Conservation (phyloP, 2,888 invertebrate species). For the Melanostoma scalare region DNA sequence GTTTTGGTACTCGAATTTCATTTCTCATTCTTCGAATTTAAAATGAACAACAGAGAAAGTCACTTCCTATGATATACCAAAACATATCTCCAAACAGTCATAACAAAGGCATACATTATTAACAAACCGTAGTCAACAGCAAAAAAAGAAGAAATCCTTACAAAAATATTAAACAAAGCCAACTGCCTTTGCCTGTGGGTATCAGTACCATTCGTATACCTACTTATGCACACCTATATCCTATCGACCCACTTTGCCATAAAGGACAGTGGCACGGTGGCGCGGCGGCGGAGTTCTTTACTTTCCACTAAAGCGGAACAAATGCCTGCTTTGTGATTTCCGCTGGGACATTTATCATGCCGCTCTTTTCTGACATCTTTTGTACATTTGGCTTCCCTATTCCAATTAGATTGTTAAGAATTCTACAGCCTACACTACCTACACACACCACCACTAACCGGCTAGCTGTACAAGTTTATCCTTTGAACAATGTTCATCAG, state of each 20-base stretch:
- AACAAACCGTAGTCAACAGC: conserved; percentile 30
- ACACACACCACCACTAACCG: background rate
- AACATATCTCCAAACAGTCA: conserved; percentile 33
- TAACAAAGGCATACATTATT: conserved; percentile 47
- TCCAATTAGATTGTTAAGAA: conserved; percentile 52
- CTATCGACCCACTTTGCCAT: background rate
- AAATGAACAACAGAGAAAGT: conserved; percentile 6
- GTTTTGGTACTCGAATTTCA: background rate
- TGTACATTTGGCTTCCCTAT: conserved; percentile 48
- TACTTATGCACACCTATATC: too few species aligned
- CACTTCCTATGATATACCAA: conserved; percentile 13
- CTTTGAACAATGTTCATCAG: conserved; percentile 31
- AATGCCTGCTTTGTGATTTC: conserved; percentile 60
- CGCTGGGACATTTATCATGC: conserved; percentile 60
- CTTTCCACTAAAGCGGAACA: conserved; percentile 6
- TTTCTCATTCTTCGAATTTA: conserved; percentile 2
- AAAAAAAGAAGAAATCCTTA: background rate
- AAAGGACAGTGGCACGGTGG: background rate
- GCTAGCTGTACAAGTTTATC: background rate
- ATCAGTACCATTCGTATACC: conserved; percentile 1
- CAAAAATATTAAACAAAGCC: conserved; percentile 23
- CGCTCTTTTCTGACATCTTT: conserved; percentile 41
- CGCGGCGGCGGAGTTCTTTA: too few species aligned
- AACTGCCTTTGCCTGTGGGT: conserved; percentile 22
- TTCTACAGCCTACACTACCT: conserved; percentile 14